Percentiles rank a stretch among this genome's conserved stretches.
Evolutionary conservation across 2,888 invertebrate species (phyloP).

Genomic region (Cheilosia vernalis): DNA sequence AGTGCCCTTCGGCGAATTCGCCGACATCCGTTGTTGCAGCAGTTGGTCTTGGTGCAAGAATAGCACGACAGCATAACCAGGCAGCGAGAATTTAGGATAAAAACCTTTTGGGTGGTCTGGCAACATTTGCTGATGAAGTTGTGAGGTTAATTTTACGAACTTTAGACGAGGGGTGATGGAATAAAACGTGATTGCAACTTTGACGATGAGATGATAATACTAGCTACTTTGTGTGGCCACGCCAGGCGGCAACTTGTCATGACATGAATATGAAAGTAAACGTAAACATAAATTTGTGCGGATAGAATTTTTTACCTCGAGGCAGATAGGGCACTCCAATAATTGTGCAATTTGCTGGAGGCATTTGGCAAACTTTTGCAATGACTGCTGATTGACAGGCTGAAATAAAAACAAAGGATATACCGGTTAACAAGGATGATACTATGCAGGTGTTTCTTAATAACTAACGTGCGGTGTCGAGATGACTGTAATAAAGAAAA

Average conservation of each 20-base stretch:
- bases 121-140: background rate
- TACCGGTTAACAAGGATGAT: background rate
- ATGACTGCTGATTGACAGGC: slow-evolving; percentile 82
- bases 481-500: too few relatives aligned
- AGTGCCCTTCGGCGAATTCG: slow-evolving; percentile 9
- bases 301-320: slow-evolving; percentile 81
- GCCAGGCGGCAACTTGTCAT: background rate
- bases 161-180: background rate
- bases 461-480: too few relatives aligned
- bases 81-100: background rate
- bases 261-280: background rate
- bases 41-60: background rate
- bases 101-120: slow-evolving; percentile 1
- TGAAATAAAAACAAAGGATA: slow-evolving; percentile 61
- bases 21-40: slow-evolving; percentile 1
- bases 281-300: background rate
- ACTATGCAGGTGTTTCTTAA: background rate
- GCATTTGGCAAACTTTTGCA: slow-evolving; percentile 84
- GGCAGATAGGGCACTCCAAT: slow-evolving; percentile 84
- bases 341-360: slow-evolving; percentile 84
- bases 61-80: background rate
- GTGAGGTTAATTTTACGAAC: slow-evolving; percentile 14
- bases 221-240: background rate
- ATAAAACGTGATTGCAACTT: slow-evolving; percentile 7
- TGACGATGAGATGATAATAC: background rate